Percentiles rank a stretch among this genome's conserved stretches.
Conservation (phyloP, 2,888 invertebrate species). For the Acleris laterana region DNA sequence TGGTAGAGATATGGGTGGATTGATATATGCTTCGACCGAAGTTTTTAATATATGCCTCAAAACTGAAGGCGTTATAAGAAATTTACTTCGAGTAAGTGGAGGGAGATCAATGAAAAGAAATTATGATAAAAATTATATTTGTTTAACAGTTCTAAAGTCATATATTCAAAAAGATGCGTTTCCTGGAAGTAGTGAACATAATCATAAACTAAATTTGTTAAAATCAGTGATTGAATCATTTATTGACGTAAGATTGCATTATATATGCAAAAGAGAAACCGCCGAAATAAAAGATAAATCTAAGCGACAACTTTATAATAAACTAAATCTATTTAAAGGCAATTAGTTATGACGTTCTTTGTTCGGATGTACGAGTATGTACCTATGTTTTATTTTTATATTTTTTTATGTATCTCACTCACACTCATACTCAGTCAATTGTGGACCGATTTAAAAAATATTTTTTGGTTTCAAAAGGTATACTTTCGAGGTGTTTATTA, state of each 20-base stretch:
- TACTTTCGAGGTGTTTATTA: no score
- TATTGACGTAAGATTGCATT: conserved; percentile 1
- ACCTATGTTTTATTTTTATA: no score
- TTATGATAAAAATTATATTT: background rate
- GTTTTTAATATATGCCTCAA: conserved; percentile 1
- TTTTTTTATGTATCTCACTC: no score
- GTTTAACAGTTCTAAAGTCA: background rate
- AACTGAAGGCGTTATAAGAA: background rate
- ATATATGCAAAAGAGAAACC: background rate
- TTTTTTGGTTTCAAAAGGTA: no score
- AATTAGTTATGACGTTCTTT: no score
- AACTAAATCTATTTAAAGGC: no score
- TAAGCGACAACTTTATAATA: no score
- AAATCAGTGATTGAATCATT: background rate
- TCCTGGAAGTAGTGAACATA: background rate
- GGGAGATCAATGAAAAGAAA: background rate
- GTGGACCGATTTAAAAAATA: no score
- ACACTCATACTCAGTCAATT: no score
- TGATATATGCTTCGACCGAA: conserved; percentile 1
- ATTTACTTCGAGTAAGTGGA: background rate
- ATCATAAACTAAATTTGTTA: background rate
- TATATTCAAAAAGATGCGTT: background rate
- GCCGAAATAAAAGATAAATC: no score
- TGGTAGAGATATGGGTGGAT: conserved; percentile 11
- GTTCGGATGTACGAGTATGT: no score